phyloP scores from a whole-genome alignment of 2,797 vertebrate species.

The Lophotriccus pileatus region DNA sequence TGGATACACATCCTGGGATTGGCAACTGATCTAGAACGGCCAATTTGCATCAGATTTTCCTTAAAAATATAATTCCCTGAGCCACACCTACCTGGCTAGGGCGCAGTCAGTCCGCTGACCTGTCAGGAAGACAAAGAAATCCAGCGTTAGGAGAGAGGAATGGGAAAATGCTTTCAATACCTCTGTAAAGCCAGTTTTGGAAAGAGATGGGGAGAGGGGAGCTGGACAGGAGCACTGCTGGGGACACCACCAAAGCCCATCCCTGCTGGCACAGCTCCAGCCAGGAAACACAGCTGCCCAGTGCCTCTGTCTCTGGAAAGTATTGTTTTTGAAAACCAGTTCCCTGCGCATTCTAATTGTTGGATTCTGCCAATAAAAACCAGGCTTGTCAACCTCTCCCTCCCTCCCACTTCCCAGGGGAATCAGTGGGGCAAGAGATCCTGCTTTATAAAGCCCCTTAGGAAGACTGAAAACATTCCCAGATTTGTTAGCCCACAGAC shows the following conservation, averaged over 20 bases:
- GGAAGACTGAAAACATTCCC: slow-evolving; percentile 6
- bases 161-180: accelerated
- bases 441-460: background rate
- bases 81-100: slow-evolving; percentile 89
- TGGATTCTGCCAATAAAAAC: background rate
- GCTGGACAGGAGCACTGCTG: background rate
- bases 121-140: slow-evolving; percentile 63
- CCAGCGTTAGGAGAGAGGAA: background rate
- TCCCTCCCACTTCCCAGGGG: background rate
- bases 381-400: slow-evolving; percentile 7
- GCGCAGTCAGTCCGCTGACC: slow-evolving; percentile 95
- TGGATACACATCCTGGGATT: background rate
- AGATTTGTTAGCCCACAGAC: slow-evolving; percentile 35
- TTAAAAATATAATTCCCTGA: background rate
- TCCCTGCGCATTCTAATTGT: background rate
- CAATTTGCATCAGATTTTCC: background rate
- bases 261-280: background rate
- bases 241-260: background rate
- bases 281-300: background rate
- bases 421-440: background rate
- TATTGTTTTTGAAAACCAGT: background rate
- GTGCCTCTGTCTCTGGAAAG: background rate
- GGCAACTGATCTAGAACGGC: background rate
- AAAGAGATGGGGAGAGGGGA: background rate
- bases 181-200: background rate